Percentiles rank a stretch among this genome's conserved stretches.
Evolutionary conservation across 2,797 vertebrate species (phyloP).

Genomic region (Scarus forsteni): DNA sequence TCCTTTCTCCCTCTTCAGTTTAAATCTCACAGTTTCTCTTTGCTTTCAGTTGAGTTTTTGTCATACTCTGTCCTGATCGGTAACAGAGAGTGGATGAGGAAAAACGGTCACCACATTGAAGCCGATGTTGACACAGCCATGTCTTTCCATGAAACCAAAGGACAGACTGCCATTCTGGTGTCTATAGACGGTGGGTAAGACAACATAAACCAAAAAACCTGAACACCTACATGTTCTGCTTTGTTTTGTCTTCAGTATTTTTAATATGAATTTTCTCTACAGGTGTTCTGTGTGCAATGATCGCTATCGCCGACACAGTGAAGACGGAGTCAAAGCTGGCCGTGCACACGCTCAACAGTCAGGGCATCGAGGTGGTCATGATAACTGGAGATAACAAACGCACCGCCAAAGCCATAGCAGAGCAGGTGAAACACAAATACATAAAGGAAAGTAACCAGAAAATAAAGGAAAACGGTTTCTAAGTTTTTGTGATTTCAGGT

Average conservation of each 20-base stretch:
- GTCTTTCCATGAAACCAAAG: slow-evolving; percentile 93
- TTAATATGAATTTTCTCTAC: background rate
- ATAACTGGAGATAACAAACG: slow-evolving; percentile 96
- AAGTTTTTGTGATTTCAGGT: slow-evolving; percentile 77
- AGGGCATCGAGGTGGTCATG: slow-evolving; percentile 94
- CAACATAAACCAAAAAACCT: no score
- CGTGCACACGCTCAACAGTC: slow-evolving; percentile 89
- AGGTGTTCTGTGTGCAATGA: slow-evolving; percentile 93
- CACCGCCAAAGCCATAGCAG: slow-evolving; percentile 95
- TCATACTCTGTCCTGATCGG: slow-evolving; percentile 90
- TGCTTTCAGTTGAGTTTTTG: slow-evolving; percentile 51
- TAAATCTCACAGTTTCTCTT: background rate
- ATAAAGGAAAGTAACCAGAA: background rate
- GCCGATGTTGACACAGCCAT: slow-evolving; percentile 91
- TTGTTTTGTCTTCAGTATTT: background rate
- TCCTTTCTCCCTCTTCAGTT: background rate
- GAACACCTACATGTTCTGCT: background rate
- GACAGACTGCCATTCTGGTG: slow-evolving; percentile 94
- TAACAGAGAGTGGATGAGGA: slow-evolving; percentile 97
- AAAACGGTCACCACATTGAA: slow-evolving; percentile 90
- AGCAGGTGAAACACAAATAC: slow-evolving; percentile 84
- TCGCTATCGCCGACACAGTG: slow-evolving; percentile 93
- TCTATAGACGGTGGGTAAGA: slow-evolving; percentile 90
- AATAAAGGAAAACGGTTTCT: background rate
- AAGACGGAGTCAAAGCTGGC: slow-evolving; percentile 94